Evolutionary conservation across 2,113 vertebrate species (phyloP).

Genomic region (Globicephala melas): DNA sequence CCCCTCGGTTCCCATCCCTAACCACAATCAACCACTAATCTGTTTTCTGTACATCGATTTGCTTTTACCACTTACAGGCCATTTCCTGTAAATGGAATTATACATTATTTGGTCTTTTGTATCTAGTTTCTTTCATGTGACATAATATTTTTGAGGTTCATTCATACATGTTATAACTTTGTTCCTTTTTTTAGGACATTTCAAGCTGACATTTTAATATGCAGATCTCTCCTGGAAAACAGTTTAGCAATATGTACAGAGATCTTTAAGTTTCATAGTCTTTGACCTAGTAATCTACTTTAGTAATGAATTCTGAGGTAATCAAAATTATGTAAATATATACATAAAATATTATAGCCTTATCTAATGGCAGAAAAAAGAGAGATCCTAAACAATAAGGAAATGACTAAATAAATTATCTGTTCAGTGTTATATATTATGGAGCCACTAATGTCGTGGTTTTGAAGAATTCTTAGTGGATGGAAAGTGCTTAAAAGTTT

Average conservation of each 20-base stretch:
- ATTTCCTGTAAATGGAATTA: not conserved
- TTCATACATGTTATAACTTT: not conserved
- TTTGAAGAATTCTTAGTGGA: slow-evolving; percentile 13
- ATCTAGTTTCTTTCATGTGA: not conserved
- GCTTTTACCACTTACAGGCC: not conserved
- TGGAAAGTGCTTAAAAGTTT: not conserved
- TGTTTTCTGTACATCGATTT: not conserved
- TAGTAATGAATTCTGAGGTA: slow-evolving; percentile 42
- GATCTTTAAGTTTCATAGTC: not conserved
- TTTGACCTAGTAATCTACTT: slow-evolving; percentile 8
- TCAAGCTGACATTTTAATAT: slow-evolving; percentile 16
- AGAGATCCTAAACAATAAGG: not conserved
- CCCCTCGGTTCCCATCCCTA: not conserved
- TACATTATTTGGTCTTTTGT: not conserved
- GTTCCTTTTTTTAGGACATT: not conserved
- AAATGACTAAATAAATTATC: not conserved
- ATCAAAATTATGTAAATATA: not conserved
- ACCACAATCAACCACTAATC: rapidly evolving
- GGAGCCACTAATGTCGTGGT: not conserved
- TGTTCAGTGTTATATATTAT: not conserved
- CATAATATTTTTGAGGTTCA: not conserved
- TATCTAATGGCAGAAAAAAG: slow-evolving; percentile 7
- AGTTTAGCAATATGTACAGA: not conserved
- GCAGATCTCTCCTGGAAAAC: not conserved
- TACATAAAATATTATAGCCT: not conserved